Conservation (phyloP, 2,113 vertebrate genomes). For the Chaenocephalus aceratus region DNA sequence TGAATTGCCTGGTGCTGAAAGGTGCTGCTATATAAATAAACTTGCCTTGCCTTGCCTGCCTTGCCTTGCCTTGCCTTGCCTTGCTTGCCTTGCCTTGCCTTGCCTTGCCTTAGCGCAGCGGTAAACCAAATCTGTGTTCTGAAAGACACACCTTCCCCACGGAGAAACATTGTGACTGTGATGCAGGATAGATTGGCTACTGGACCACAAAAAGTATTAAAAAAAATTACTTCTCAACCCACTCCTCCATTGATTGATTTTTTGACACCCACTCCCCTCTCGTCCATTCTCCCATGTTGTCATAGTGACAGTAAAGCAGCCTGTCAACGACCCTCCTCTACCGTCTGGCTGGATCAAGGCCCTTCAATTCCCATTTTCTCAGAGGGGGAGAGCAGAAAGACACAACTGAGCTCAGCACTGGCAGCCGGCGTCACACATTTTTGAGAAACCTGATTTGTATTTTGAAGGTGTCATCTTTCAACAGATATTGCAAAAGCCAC, state of each 20-base stretch:
- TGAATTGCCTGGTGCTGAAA: too few species aligned
- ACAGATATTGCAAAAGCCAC: conserved; percentile 50
- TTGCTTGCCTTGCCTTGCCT: too few species aligned
- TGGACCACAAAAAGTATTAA: conserved; percentile 9
- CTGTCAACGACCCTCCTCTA: conserved; percentile 37
- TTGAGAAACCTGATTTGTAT: conserved; percentile 15
- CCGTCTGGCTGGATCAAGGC: conserved; percentile 34
- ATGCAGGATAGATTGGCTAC: background rate
- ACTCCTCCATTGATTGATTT: background rate
- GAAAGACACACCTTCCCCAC: conserved; percentile 7
- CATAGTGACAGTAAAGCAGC: conserved; percentile 69
- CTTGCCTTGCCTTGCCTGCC: too few species aligned
- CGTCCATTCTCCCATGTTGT: conserved; percentile 52
- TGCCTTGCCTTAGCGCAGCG: background rate
- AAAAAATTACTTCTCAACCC: conserved; percentile 49
- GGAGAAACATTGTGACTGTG: background rate
- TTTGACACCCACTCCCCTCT: conserved; percentile 20
- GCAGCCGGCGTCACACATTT: conserved; percentile 1
- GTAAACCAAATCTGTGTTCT: conserved; percentile 15
- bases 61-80: too few species aligned
- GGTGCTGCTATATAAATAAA: too few species aligned
- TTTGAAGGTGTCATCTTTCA: conserved; percentile 33
- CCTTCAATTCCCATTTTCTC: conserved; percentile 44
- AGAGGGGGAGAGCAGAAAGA: conserved; percentile 27
- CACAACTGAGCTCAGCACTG: conserved; percentile 22